Percentiles rank a stretch among this genome's conserved stretches.
Conservation (phyloP, 2,888 invertebrate species). For the Panorpa germanica region DNA sequence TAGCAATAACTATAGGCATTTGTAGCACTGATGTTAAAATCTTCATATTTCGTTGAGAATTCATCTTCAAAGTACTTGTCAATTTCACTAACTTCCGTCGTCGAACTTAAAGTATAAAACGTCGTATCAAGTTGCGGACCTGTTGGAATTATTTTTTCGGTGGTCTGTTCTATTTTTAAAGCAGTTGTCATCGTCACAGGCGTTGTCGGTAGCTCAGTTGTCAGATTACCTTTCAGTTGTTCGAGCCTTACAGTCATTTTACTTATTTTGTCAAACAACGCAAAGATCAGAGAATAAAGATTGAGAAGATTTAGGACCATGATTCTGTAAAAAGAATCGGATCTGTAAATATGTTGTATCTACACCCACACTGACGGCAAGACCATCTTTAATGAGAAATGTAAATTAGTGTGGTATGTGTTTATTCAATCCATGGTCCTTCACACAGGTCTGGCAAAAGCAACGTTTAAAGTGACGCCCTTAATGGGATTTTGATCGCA, state of each 20-base stretch:
- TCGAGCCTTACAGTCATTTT: slow-evolving; percentile 44
- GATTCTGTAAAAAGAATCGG: slow-evolving; percentile 55
- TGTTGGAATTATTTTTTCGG: slow-evolving; percentile 8
- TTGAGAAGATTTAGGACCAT: slow-evolving; percentile 88
- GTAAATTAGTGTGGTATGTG: too few species aligned
- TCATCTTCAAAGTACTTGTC: neutral
- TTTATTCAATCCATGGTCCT: too few species aligned
- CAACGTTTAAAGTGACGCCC: too few species aligned
- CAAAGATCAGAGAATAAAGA: slow-evolving; percentile 85
- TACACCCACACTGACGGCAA: too few species aligned
- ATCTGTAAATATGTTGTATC: slow-evolving; percentile 1
- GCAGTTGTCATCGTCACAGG: slow-evolving; percentile 10
- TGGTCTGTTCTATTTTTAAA: slow-evolving; percentile 10
- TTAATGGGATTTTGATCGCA: too few species aligned
- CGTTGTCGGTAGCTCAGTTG: slow-evolving; percentile 2
- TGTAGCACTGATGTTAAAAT: neutral
- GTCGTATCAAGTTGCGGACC: too few species aligned
- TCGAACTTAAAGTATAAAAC: slow-evolving; percentile 12
- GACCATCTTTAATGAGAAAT: too few species aligned
- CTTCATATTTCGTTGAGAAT: neutral
- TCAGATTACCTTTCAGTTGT: slow-evolving; percentile 28
- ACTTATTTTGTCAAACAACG: slow-evolving; percentile 73
- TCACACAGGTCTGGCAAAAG: too few species aligned
- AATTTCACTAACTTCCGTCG: neutral
- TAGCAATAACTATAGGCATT: slow-evolving; percentile 17